Conservation (phyloP, 2,113 vertebrate species). For the Kryptolebias marmoratus region DNA sequence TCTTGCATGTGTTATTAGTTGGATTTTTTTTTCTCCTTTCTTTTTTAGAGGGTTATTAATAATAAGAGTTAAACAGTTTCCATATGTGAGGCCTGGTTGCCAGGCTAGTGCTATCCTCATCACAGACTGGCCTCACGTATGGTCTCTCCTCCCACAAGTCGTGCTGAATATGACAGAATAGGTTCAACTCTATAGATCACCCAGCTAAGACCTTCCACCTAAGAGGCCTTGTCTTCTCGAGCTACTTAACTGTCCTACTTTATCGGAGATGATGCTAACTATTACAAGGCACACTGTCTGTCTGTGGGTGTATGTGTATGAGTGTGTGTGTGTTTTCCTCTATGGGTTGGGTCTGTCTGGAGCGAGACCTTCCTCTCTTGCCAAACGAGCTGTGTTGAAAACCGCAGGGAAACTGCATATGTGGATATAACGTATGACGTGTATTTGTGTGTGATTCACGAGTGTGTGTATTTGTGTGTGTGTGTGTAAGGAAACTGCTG, state of each 20-base stretch:
- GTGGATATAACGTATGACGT: conserved; percentile 74
- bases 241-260: conserved; percentile 62
- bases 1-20: conserved; percentile 78
- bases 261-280: conserved; percentile 56
- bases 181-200: conserved; percentile 57
- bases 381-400: conserved; percentile 79
- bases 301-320: conserved; percentile 40
- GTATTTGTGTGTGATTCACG: conserved; percentile 52
- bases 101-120: conserved; percentile 75
- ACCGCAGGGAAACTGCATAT: conserved; percentile 80
- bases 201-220: conserved; percentile 52
- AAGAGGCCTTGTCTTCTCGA: conserved; percentile 50
- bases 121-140: conserved; percentile 46
- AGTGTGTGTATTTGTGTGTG: conserved; percentile 31
- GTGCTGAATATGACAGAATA: conserved; percentile 35
- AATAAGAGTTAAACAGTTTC: conserved; percentile 83
- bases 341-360: conserved; percentile 75
- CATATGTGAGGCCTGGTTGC: conserved; percentile 80
- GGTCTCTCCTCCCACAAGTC: conserved; percentile 34
- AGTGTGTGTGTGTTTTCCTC: conserved; percentile 62
- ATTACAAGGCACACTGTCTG: conserved; percentile 47
- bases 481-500: conserved; percentile 64
- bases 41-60: conserved; percentile 77
- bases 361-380: conserved; percentile 76
- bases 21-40: conserved; percentile 61